Evolutionary conservation across 2,797 vertebrate genomes (phyloP), one percentile per base, ranked within the genome.

Genomic region (Clamator glandarius): DNA sequence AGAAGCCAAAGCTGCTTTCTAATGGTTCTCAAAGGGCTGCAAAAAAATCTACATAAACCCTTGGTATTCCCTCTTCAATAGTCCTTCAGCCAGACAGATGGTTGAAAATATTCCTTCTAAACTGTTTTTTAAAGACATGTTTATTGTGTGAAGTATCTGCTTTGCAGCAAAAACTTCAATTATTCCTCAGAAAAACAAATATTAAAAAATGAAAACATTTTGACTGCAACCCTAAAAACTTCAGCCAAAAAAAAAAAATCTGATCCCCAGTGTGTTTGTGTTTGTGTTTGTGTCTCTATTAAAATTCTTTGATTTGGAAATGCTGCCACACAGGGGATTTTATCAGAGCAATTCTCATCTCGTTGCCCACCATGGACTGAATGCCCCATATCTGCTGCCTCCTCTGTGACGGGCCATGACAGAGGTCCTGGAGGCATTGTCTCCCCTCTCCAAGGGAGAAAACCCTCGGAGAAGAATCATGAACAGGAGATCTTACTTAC

Each of bases 61-160:
- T 86, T 50, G 15, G 36, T 81, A 91, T 93, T 96, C 82, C 72
- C 66, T 94, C 79, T 92, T 87, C 87, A 84, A 25, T 84, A 95
- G 76, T 95, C 92, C 95, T 95, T 95, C 92, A 96, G 74, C 59
- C 91, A 96, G 89, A 88, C 95, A 96, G 93, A 96, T 95, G 94
- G 95, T 73, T 90, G 91, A 93, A 94, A 84, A 63, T 61, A 84
- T 94, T 94, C 83, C 69, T 63, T 95, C 85, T 95, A 92, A 96
- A 95, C 78, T 70, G 52, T 29, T 55, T 74, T 63, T 42, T 86
- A 58, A 93, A 96, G 91, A 91, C 51, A 91, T 96, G 91, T 95
- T 96, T 96, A 95, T 96, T 96, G 94, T 96, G 88, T 89, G 85
- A 96, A 97, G 76, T 95, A 92, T 96, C 91, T 96, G 94, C 79